These are phyloP conservation scores for Mallateleia sp. DNA, from an alignment of 2,888 invertebrate genomes.

Conservation along the genomic window DNA sequence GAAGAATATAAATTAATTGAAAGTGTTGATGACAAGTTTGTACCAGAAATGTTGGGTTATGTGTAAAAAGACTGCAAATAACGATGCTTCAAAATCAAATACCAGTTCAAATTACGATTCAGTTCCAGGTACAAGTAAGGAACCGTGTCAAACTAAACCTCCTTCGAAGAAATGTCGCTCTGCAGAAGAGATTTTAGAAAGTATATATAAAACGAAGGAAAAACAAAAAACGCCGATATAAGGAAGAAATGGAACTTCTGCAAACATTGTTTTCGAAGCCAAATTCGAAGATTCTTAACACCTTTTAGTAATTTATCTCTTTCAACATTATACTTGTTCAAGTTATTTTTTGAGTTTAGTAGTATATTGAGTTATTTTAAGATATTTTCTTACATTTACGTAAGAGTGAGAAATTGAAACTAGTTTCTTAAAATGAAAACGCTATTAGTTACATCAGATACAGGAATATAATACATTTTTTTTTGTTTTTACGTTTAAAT, in stretches of 20 bases:
- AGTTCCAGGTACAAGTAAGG: not conserved
- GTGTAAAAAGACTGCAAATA: not conserved
- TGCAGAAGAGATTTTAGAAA: slow-evolving; percentile 7
- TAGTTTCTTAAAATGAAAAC: too few relatives aligned
- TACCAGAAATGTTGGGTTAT: slow-evolving; percentile 26
- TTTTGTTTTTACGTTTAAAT: too few relatives aligned
- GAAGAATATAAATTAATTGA: slow-evolving; percentile 24
- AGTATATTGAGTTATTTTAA: too few relatives aligned
- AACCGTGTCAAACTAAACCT: not conserved
- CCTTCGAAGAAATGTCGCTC: not conserved
- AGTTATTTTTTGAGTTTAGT: too few relatives aligned
- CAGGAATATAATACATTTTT: too few relatives aligned
- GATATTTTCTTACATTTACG: too few relatives aligned
- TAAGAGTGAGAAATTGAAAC: too few relatives aligned
- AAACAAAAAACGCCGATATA: slow-evolving; percentile 18
- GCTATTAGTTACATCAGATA: too few relatives aligned
- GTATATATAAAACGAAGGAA: slow-evolving; percentile 30
- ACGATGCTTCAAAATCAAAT: not conserved
- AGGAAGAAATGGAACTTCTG: slow-evolving; percentile 19
- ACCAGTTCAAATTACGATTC: not conserved
- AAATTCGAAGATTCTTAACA: too few relatives aligned
- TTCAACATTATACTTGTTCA: too few relatives aligned
- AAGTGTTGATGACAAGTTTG: slow-evolving; percentile 22
- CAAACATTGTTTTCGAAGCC: not conserved
- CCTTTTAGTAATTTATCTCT: too few relatives aligned